Evolutionary conservation across 2,888 invertebrate species (phyloP).

Genomic region (Fragum fragum): DNA sequence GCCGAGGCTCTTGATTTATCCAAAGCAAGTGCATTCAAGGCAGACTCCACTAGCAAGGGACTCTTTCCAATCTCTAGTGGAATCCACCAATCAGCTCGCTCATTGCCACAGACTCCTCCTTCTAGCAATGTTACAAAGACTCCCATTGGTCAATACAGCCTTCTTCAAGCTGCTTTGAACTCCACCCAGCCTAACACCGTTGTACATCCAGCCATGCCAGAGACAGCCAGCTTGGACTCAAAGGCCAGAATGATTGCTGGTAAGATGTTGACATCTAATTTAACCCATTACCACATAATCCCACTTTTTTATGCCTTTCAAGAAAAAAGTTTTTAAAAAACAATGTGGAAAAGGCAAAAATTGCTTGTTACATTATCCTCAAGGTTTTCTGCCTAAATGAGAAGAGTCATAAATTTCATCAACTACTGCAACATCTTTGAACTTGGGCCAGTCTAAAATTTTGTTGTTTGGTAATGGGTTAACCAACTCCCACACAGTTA

Average conservation of each 20-base stretch:
- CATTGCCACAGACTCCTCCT: slow-evolving; percentile 28
- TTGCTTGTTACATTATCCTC: too few relatives aligned
- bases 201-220: slow-evolving; percentile 40
- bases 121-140: slow-evolving; percentile 36
- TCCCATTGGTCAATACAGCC: slow-evolving; percentile 50
- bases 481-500: too few relatives aligned
- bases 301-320: too few relatives aligned
- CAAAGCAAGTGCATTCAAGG: slow-evolving; percentile 41
- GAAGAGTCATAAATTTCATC: not conserved
- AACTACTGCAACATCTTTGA: not conserved
- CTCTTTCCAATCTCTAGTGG: slow-evolving; percentile 2
- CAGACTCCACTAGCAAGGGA: not conserved
- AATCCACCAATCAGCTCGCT: slow-evolving; percentile 40
- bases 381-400: too few relatives aligned
- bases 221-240: slow-evolving; percentile 33
- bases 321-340: too few relatives aligned
- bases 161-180: slow-evolving; percentile 62
- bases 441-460: too few relatives aligned
- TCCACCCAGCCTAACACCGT: slow-evolving; percentile 57
- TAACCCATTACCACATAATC: too few relatives aligned
- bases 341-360: too few relatives aligned
- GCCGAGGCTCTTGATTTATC: slow-evolving; percentile 61
- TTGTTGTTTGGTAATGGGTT: too few relatives aligned
- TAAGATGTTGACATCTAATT: not conserved
- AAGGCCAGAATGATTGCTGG: slow-evolving; percentile 40